Evolutionary conservation across 2,113 vertebrate species (phyloP).

Genomic region (Callocephalon fimbriatum): DNA sequence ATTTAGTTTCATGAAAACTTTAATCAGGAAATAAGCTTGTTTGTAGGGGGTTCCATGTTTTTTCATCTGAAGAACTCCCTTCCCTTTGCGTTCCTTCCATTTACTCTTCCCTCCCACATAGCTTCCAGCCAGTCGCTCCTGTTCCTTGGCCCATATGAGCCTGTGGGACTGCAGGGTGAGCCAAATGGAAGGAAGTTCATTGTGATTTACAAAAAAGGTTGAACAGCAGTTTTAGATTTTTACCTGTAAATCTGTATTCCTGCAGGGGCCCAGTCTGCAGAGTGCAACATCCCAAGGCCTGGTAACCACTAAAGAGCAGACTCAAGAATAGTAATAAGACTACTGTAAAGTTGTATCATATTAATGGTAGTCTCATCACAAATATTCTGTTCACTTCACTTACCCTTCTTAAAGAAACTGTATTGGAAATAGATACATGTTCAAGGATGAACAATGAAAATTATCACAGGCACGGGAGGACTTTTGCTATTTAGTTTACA

Average conservation of each 20-base stretch:
- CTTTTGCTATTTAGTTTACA: neutral
- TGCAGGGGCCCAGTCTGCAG: neutral
- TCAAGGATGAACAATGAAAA: neutral
- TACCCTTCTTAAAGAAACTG: neutral
- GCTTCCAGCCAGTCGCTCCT: neutral
- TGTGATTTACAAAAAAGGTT: neutral
- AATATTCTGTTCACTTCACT: neutral
- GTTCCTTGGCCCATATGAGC: neutral
- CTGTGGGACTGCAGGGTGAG: neutral
- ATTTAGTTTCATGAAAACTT: neutral
- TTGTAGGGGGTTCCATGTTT: neutral
- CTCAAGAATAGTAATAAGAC: neutral
- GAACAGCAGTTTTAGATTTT: neutral
- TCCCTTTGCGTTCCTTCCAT: neutral
- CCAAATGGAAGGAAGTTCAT: fast-evolving
- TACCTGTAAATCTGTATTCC: neutral
- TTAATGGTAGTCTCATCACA: neutral
- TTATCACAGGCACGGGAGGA: neutral
- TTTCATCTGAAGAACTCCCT: neutral
- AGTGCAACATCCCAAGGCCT: neutral
- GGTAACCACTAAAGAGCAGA: neutral
- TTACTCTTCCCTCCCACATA: neutral
- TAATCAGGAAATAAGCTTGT: neutral
- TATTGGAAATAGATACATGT: neutral
- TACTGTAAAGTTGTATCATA: neutral